Percentiles rank a stretch among this genome's conserved stretches.
Conservation (phyloP, 2,888 invertebrate genomes). For the Drosophila mercatorum region DNA sequence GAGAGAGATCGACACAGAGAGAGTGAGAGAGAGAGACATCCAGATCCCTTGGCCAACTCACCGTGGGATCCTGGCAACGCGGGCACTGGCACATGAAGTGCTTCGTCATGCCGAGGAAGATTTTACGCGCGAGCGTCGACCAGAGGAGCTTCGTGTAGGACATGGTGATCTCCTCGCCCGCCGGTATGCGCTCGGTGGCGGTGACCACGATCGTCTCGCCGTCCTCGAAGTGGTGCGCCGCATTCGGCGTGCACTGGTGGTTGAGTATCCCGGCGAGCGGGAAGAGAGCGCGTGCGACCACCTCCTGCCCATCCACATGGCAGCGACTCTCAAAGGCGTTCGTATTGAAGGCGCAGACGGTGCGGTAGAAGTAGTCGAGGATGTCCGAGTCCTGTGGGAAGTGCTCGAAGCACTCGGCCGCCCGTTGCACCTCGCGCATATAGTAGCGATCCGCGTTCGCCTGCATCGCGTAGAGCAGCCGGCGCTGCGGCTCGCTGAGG, state of each 20-base stretch:
- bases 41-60: slow-evolving; percentile 83
- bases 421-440: slow-evolving; percentile 73
- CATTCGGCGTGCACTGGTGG: slow-evolving; percentile 90
- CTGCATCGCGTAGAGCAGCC: slow-evolving; percentile 82
- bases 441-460: slow-evolving; percentile 82
- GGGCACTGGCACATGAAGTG: slow-evolving; percentile 89
- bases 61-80: slow-evolving; percentile 89
- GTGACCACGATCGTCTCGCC: slow-evolving; percentile 87
- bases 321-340: slow-evolving; percentile 83
- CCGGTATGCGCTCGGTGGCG: slow-evolving; percentile 86
- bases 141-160: slow-evolving; percentile 90
- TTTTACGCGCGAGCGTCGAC: slow-evolving; percentile 88
- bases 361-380: slow-evolving; percentile 81
- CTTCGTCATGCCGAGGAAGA: slow-evolving; percentile 87
- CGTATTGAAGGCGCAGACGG: slow-evolving; percentile 83
- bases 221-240: slow-evolving; percentile 88
- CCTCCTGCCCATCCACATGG: slow-evolving; percentile 73
- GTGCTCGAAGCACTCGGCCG: slow-evolving; percentile 80
- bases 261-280: slow-evolving; percentile 89
- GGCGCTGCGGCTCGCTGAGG: slow-evolving; percentile 74
- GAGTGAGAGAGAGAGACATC: not conserved
- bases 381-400: slow-evolving; percentile 81
- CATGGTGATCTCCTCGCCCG: slow-evolving; percentile 88
- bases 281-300: slow-evolving; percentile 88
- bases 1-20: not conserved